Conservation (phyloP, 2,797 vertebrate species). For the Florisuga fusca region DNA sequence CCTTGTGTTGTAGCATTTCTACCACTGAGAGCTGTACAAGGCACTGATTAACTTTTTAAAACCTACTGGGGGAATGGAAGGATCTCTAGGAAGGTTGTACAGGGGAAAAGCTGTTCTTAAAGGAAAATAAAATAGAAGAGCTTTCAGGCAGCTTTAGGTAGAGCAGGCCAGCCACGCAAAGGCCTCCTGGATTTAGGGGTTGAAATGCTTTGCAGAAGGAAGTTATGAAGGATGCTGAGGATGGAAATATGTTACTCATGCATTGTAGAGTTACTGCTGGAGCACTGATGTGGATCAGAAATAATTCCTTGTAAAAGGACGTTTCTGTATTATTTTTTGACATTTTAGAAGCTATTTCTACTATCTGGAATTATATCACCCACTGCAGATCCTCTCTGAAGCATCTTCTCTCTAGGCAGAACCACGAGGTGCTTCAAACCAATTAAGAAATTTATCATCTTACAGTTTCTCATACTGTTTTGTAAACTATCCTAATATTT, state of each 20-base stretch:
- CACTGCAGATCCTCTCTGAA: neutral
- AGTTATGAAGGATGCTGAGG: neutral
- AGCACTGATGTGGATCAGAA: neutral
- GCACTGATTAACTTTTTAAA: conserved; percentile 38
- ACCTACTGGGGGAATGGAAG: neutral
- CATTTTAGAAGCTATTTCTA: conserved; percentile 8
- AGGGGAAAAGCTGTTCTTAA: neutral
- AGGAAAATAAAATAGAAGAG: neutral
- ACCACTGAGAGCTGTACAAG: conserved; percentile 3
- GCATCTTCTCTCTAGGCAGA: neutral
- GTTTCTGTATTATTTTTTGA: neutral
- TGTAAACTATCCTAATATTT: conserved; percentile 61
- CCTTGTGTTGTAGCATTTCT: neutral
- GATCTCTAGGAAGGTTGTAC: neutral
- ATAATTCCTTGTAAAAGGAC: neutral
- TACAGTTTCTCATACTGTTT: neutral
- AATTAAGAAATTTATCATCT: conserved; percentile 41
- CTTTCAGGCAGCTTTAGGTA: neutral
- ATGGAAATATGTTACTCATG: neutral
- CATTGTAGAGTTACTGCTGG: neutral
- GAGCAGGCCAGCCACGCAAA: rapidly evolving
- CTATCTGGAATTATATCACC: conserved; percentile 7
- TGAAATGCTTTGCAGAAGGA: neutral
- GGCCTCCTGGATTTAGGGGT: neutral
- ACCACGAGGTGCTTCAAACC: neutral